Evolutionary conservation across 1,140 invertebrate species (phyloP).

Genomic region (Drosophila repletoides): DNA sequence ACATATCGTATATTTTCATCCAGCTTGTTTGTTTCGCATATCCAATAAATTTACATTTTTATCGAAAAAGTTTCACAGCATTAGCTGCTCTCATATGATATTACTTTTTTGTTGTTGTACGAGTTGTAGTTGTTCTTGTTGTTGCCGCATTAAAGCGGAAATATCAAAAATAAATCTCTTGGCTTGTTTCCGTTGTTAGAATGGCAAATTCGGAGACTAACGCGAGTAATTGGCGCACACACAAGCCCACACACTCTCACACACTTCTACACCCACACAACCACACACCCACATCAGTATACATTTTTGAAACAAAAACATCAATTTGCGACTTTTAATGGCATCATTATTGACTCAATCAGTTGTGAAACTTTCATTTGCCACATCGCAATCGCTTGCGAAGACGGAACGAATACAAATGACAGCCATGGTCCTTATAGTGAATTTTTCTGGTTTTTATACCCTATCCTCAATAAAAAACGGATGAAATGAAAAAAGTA

Average conservation of each 20-base stretch:
- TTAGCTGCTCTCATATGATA: slow-evolving; percentile 18
- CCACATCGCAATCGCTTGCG: slow-evolving; percentile 32
- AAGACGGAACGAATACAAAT: slow-evolving; percentile 15
- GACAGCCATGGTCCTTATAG: slow-evolving; percentile 26
- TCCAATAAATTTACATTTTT: slow-evolving; percentile 81
- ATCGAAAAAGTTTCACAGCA: slow-evolving; percentile 73
- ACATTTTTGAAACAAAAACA: slow-evolving; percentile 72
- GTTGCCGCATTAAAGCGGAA: slow-evolving; percentile 68
- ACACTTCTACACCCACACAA: background rate
- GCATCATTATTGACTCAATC: slow-evolving; percentile 79
- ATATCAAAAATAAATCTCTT: slow-evolving; percentile 81
- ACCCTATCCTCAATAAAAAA: too few relatives aligned
- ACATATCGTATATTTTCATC: slow-evolving; percentile 3
- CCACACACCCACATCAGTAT: slow-evolving; percentile 1
- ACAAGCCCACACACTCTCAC: slow-evolving; percentile 12
- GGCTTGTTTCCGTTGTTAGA: slow-evolving; percentile 72
- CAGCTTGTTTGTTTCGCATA: slow-evolving; percentile 75
- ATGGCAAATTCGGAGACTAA: slow-evolving; percentile 66
- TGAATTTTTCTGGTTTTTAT: slow-evolving; percentile 9
- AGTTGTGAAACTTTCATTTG: slow-evolving; percentile 69
- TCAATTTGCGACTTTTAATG: slow-evolving; percentile 79
- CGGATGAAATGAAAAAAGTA: too few relatives aligned
- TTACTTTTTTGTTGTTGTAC: slow-evolving; percentile 36
- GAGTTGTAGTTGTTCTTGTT: slow-evolving; percentile 24
- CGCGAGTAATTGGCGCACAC: slow-evolving; percentile 67